Conservation (phyloP, 37 sponge, comb jelly and placozoan genomes). For the Lycopodina hypogea region DNA sequence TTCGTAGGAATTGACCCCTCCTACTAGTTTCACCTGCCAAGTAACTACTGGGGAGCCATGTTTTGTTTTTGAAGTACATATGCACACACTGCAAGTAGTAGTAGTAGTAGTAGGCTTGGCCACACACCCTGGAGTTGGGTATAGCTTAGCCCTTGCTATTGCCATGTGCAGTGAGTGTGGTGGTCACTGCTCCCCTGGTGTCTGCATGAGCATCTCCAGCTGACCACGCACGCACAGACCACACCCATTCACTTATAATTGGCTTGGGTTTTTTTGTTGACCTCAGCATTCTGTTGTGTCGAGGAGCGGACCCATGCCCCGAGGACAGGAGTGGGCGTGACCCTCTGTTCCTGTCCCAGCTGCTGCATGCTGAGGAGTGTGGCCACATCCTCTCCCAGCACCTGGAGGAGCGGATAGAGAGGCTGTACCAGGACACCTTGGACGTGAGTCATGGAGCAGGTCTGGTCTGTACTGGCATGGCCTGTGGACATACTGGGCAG, state of each 20-base stretch:
- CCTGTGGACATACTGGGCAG: no score
- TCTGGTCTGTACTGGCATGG: not conserved
- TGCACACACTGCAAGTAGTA: no score
- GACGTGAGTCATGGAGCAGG: slow-evolving; percentile 12
- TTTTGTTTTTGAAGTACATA: no score
- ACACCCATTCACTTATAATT: slow-evolving; percentile 2
- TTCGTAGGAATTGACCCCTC: no score
- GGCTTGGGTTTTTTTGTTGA: not conserved
- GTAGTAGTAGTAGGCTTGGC: no score
- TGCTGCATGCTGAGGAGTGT: slow-evolving; percentile 32
- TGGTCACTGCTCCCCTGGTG: no score
- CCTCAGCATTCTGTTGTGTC: slow-evolving; percentile 57
- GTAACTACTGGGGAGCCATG: no score
- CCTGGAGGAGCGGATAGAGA: slow-evolving; percentile 24
- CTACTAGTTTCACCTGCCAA: no score
- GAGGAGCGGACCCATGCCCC: slow-evolving; percentile 56
- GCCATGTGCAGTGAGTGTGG: no score
- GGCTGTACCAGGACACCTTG: slow-evolving; percentile 20
- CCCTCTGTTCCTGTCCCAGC: slow-evolving; percentile 42
- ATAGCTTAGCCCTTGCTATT: no score
- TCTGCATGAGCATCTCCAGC: no score
- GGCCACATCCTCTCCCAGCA: slow-evolving; percentile 42
- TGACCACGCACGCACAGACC: slow-evolving; percentile 1
- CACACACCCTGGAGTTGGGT: no score
- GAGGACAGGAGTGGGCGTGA: slow-evolving; percentile 48